Conservation (phyloP, 2,113 vertebrate species). For the Hippocampus guttulatus region DNA sequence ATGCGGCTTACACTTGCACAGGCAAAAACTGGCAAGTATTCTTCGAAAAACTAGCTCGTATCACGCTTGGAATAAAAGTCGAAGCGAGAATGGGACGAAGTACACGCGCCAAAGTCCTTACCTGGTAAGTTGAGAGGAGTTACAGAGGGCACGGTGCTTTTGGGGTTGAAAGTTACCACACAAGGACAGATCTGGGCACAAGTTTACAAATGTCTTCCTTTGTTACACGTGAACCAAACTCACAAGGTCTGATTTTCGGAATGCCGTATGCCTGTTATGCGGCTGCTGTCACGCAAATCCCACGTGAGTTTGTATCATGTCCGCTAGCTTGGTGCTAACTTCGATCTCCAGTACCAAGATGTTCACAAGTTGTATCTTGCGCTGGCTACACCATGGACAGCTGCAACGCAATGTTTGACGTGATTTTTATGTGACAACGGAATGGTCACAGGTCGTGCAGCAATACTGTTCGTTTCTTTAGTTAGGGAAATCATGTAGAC, state of each 20-base stretch:
- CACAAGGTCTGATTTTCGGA: not conserved
- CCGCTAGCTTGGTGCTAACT: not conserved
- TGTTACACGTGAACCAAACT: not conserved
- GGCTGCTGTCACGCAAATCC: not conserved
- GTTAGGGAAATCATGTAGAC: too few relatives aligned
- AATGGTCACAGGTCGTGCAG: too few relatives aligned
- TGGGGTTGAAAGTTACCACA: constrained; percentile 11
- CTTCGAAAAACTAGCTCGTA: constrained; percentile 60
- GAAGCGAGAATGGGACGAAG: not conserved
- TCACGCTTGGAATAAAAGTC: constrained; percentile 50
- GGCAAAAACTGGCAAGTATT: constrained; percentile 56
- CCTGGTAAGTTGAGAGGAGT: constrained; percentile 35
- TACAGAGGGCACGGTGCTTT: constrained; percentile 35
- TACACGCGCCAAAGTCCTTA: constrained; percentile 28
- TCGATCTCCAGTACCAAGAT: too few relatives aligned
- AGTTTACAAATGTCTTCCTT: not conserved
- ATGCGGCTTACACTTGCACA: constrained; percentile 65
- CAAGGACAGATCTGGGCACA: constrained; percentile 49
- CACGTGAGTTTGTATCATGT: not conserved
- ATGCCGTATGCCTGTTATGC: not conserved
- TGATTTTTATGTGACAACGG: not conserved
- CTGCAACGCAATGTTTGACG: not conserved
- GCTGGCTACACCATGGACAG: not conserved
- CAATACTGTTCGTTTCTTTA: not conserved
- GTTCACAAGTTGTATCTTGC: not conserved